Base-by-base conservation (phyloP, 2,888 invertebrate species). In the Campaea margaritaria region DNA sequence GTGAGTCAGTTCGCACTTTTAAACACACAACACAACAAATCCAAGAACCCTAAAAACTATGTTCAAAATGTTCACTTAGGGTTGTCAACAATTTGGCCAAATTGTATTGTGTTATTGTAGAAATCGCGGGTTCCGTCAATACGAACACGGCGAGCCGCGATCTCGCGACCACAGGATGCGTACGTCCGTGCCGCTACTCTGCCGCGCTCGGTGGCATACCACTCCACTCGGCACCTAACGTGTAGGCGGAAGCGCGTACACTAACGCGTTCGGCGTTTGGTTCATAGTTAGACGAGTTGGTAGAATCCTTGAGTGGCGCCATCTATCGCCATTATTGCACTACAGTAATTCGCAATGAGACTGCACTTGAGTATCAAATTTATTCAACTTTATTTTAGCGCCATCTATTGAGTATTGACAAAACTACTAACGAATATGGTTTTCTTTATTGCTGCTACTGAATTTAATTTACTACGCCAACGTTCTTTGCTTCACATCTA, bases 161-260 rank as follows among this genome's bases (percentile, higher is more conserved):
- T 44, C 43, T 47, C 50, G 31, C 31, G 50, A 41, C 48, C 43
- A 38, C 13, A 53, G 44, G 53, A 58, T 53, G 58, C 58, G 48
- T 46, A 58, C 43, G 47, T 31, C 45, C 44, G 44, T 31, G 31
- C 9, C 31, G 7, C 31, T 10, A 10, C 9, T 7, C 31, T 27
- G 12, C 31, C 21, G 53, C 54, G n/a, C 45, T 48, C 41, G 9
- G 54, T 42, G 48, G 43, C 38, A 16, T 38, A 43, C 27, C 53
- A 49, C 59, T 44, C 42, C 34, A 5, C 21, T 21, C 21, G 21
- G 42, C 44, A 48, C 43, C 48, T 34, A 53, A 55, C 46, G 54
- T 55, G 59, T 50, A 54, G 59, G 55, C 59, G 59, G 59, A 60
- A 60, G 50, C 54, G 54, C 14, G 53, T 48, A 56, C 49, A 49